These are phyloP conservation scores for human (Homo sapiens) DNA, from an alignment of 2,113 vertebrate genomes.

Conservation along the genomic window DNA sequence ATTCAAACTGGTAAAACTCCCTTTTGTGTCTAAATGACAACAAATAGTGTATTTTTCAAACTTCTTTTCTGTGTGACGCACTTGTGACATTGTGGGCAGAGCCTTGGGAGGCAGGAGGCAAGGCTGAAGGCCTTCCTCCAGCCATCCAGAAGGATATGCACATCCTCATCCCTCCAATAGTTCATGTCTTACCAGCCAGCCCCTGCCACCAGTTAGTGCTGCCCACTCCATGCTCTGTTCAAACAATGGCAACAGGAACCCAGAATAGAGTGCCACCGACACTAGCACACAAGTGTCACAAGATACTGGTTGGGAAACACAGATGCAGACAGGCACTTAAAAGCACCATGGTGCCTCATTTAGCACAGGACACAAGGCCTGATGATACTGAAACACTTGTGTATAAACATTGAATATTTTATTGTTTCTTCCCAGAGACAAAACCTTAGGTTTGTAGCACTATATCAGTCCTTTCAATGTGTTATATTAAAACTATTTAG, in stretches of 20 bases:
- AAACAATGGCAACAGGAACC: background rate
- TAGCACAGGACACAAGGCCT: background rate
- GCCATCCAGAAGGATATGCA: background rate
- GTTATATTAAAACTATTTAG: background rate
- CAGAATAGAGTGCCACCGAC: background rate
- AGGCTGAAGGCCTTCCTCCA: background rate
- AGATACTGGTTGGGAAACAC: background rate
- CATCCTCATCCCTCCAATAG: background rate
- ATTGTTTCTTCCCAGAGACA: constrained; percentile 22
- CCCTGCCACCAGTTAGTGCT: background rate
- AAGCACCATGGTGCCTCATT: background rate
- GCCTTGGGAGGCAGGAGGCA: background rate
- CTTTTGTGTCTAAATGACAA: background rate
- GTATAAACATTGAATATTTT: background rate
- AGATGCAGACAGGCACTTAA: background rate
- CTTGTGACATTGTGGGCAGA: background rate
- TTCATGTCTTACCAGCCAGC: background rate
- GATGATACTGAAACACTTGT: background rate
- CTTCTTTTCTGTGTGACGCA: background rate
- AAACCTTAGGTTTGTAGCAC: background rate
- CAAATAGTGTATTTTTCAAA: background rate
- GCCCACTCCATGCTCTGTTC: background rate
- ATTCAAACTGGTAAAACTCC: constrained; percentile 13
- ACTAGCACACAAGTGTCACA: background rate
- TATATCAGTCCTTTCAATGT: background rate